phyloP scores from a whole-genome alignment of 2,797 vertebrate species.

The Hyperoplus lanceolatus region DNA sequence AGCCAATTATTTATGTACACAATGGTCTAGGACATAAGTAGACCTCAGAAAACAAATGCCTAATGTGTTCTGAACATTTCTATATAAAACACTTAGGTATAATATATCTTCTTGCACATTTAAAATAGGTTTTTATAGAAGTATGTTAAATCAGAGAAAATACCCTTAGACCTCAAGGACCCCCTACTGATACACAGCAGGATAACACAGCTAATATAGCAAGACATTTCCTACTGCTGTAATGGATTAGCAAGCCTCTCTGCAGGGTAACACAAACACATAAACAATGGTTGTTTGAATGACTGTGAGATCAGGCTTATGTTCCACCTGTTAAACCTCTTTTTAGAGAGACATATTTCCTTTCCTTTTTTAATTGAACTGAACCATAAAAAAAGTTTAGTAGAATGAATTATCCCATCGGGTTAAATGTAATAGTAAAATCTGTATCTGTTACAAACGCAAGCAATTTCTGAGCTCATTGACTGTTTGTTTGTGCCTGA shows the following conservation, averaged over 20 bases:
- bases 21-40: too few relatives aligned
- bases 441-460: not conserved
- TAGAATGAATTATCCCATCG: not conserved
- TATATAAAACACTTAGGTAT: too few relatives aligned
- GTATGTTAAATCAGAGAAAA: too few relatives aligned
- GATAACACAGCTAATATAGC: constrained; percentile 70
- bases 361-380: not conserved
- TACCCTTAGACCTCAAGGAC: not conserved
- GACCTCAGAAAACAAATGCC: too few relatives aligned
- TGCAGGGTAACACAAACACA: constrained; percentile 64
- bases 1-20: too few relatives aligned
- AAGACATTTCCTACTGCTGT: constrained; percentile 67
- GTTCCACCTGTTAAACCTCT: constrained; percentile 41
- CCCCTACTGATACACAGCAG: constrained; percentile 56
- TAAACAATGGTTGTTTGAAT: constrained; percentile 48
- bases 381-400: not conserved
- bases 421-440: not conserved
- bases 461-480: constrained; percentile 31
- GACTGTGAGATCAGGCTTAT: constrained; percentile 39
- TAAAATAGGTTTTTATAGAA: too few relatives aligned
- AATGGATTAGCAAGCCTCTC: constrained; percentile 65
- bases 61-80: too few relatives aligned
- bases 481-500: constrained; percentile 58
- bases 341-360: not conserved
- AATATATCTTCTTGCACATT: too few relatives aligned